These are phyloP conservation scores for Catocala nupta DNA, from an alignment of 2,888 invertebrate species.

Conservation along the genomic window DNA sequence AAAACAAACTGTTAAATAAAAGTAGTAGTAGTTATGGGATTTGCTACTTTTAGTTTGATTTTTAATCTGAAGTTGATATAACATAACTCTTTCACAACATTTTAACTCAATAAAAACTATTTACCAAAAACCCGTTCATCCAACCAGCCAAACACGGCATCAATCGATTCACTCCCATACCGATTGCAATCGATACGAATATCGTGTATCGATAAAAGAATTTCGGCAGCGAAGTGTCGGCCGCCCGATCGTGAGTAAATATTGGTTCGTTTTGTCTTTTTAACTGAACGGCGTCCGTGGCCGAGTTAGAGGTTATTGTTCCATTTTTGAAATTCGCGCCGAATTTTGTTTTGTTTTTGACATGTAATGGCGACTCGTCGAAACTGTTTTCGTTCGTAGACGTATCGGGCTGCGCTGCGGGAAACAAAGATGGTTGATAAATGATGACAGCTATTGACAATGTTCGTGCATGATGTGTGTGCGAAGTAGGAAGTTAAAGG, in stretches of 20 bases:
- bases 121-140: conserved; percentile 14
- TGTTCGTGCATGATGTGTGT: conserved; percentile 1
- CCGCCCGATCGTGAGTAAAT: conserved; percentile 69
- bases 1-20: too few relatives aligned
- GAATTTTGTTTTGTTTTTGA: conserved; percentile 65
- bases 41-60: too few relatives aligned
- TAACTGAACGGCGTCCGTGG: conserved; percentile 77
- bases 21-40: too few relatives aligned
- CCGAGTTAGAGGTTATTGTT: conserved; percentile 85
- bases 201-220: conserved; percentile 68
- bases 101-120: conserved; percentile 17
- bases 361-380: conserved; percentile 58
- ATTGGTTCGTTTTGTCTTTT: conserved; percentile 75
- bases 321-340: conserved; percentile 80
- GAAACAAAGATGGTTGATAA: conserved; percentile 39
- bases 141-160: conserved; percentile 21
- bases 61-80: too few relatives aligned
- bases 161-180: conserved; percentile 32
- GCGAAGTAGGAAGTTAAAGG: not conserved
- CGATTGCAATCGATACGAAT: conserved; percentile 48
- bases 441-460: conserved; percentile 21
- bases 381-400: conserved; percentile 44
- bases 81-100: not conserved
- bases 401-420: conserved; percentile 39
- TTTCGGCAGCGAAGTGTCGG: conserved; percentile 64